Base-by-base conservation (phyloP, 2,113 vertebrate genomes). In the Typhlomys cinereus region DNA sequence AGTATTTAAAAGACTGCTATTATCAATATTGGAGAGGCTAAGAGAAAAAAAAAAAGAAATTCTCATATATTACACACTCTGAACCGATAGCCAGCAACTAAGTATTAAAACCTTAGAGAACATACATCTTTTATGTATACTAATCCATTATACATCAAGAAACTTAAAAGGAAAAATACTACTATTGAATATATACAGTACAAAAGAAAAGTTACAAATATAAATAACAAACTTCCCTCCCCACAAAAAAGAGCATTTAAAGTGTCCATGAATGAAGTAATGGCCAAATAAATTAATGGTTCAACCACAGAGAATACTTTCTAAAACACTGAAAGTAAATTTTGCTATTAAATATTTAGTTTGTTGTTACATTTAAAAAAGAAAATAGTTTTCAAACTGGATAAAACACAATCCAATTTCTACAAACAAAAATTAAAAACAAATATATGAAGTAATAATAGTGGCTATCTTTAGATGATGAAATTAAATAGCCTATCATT, bases 361-460 rank as follows among this genome's bases (percentile, higher is more conserved):
- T 93, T 2, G 79, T 50, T 59, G 25, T 73, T 86, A 62, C 62
- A 74, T 83, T 52, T 74, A 44, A 71, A 59, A 46, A 61, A 61
- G 39, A 79, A 90, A 88, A 69, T 5, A 71, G 44, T n/a, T 79
- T 94, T 93, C 74, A 84, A 80, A 74, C 11, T 69, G 62, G 67
- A 10, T 79, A 91, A 87, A 84, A 67, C 23, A 83, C 11, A 88
- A 67, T 67, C 41, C n/a, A 86, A 36, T 74, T 85, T 83, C 81
- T 84, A 27, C 76, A 92, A 85, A 83, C 89, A 86, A 73, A 88
- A 70, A 48, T 54, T 84, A 90, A 69, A 86, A 64, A 80, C 89
- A 92, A 61, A 74, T 29, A 27, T 20, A 79, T 36, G 61, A 83
- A 21, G 29, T 87, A 95, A 94, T 71, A 46, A 84, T n/a, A n/a